phyloP scores from a whole-genome alignment of 2,888 invertebrate species.

The Xestobium rufovillosum region DNA sequence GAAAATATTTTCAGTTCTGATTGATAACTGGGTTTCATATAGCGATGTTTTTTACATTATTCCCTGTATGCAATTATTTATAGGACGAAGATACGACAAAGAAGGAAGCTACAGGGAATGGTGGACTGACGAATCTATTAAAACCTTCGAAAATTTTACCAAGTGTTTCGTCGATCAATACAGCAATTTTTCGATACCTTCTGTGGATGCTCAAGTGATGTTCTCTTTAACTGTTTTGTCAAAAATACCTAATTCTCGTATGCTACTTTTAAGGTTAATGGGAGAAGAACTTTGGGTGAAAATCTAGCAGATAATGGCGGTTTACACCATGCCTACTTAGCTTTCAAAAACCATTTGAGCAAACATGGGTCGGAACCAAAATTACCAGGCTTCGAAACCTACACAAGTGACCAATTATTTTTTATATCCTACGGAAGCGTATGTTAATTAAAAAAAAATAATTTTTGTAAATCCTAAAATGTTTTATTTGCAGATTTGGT shows the following conservation, averaged over 20 bases:
- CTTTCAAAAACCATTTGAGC: slow-evolving; percentile 54
- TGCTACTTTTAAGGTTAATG: slow-evolving; percentile 54
- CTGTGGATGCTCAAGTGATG: slow-evolving; percentile 53
- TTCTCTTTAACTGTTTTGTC: too few species aligned
- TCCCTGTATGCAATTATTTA: too few species aligned
- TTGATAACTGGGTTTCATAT: too few species aligned
- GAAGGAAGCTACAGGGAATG: slow-evolving; percentile 80
- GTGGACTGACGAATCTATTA: slow-evolving; percentile 77
- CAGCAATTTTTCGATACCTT: slow-evolving; percentile 55
- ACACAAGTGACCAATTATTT: slow-evolving; percentile 66
- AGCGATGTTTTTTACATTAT: too few species aligned
- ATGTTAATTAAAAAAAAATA: not conserved
- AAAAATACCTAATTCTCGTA: slow-evolving; percentile 6
- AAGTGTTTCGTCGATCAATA: slow-evolving; percentile 85
- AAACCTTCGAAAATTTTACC: slow-evolving; percentile 66
- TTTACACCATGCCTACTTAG: slow-evolving; percentile 62
- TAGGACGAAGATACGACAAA: slow-evolving; percentile 77
- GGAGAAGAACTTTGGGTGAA: slow-evolving; percentile 68
- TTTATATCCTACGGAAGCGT: slow-evolving; percentile 78
- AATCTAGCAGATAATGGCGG: slow-evolving; percentile 83
- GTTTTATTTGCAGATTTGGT: slow-evolving; percentile 63
- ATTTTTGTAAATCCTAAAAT: too few species aligned
- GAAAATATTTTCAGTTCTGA: too few species aligned
- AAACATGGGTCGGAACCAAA: slow-evolving; percentile 53
- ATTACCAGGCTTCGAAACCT: slow-evolving; percentile 67